Conservation (phyloP, 1,140 invertebrate species). For the Acromyrmex charruanus region DNA sequence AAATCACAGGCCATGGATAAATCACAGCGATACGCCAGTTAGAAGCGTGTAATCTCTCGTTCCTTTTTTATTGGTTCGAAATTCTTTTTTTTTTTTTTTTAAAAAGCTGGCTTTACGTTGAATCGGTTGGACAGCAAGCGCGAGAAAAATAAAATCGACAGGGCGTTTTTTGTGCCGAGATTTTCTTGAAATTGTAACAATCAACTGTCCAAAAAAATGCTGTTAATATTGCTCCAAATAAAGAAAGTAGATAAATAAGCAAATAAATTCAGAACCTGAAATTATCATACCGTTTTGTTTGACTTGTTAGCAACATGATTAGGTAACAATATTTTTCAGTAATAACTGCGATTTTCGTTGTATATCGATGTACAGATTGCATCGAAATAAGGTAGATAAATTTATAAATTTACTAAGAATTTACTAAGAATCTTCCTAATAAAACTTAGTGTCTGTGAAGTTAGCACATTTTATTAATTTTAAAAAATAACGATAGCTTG, state of each 20-base stretch:
- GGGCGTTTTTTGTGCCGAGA: conserved; percentile 19
- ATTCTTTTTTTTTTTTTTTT: not conserved
- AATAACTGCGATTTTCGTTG: not conserved
- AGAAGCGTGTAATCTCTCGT: conserved; percentile 41
- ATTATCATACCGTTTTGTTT: not conserved
- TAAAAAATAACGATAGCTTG: no score
- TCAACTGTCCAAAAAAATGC: not conserved
- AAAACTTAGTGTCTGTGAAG: not conserved
- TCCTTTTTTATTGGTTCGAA: conserved; percentile 18
- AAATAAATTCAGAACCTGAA: not conserved
- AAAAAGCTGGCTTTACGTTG: conserved; percentile 3
- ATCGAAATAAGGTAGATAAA: not conserved
- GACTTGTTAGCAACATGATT: not conserved
- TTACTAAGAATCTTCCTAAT: not conserved
- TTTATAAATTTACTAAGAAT: not conserved
- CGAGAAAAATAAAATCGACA: conserved; percentile 51
- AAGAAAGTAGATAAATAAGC: conserved; percentile 18
- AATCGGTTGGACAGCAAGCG: conserved; percentile 20
- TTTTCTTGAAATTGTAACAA: conserved; percentile 44
- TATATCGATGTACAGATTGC: not conserved
- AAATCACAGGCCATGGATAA: conserved; percentile 64
- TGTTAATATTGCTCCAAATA: not conserved
- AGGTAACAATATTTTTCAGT: not conserved
- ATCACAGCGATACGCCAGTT: conserved; percentile 60
- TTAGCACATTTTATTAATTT: no score